These are phyloP conservation scores for Hormiphora californensis DNA, from an alignment of 37 sponge, comb jelly and placozoan genomes.

Conservation along the genomic window DNA sequence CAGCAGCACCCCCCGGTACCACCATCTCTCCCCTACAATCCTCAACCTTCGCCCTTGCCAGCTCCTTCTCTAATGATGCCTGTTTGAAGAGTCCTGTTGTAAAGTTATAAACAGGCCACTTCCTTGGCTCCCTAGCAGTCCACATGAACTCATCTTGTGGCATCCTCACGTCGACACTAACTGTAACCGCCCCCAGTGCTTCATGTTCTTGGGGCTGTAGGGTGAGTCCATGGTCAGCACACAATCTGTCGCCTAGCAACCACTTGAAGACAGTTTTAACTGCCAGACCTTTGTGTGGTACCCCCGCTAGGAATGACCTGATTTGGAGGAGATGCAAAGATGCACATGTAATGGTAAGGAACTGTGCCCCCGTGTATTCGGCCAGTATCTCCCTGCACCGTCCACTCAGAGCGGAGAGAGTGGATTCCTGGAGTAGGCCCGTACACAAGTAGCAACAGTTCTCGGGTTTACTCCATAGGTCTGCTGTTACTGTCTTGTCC, in stretches of 20 bases:
- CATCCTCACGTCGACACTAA: background rate
- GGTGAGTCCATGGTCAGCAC: background rate
- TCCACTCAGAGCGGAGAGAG: background rate
- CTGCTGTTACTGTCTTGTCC: background rate
- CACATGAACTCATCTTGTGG: constrained; percentile 40
- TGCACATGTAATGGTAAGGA: background rate
- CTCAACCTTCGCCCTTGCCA: too few species aligned
- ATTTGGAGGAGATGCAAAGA: background rate
- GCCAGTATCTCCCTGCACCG: background rate
- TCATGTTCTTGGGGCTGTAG: too few species aligned
- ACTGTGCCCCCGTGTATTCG: background rate
- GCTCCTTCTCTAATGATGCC: too few species aligned
- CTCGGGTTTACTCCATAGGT: background rate
- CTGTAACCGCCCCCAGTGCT: too few species aligned
- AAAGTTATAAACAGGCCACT: constrained; percentile 20
- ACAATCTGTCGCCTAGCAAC: background rate
- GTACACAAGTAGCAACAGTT: constrained; percentile 28
- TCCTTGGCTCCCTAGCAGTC: background rate
- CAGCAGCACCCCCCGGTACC: too few species aligned
- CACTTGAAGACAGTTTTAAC: constrained; percentile 23
- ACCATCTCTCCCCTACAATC: too few species aligned
- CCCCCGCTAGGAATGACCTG: background rate
- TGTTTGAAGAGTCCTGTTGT: constrained; percentile 7
- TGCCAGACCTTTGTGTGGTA: background rate
- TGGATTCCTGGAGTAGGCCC: constrained; percentile 5